Evolutionary conservation across 2,113 vertebrate species (phyloP).

Genomic region (Panurus biarmicus): DNA sequence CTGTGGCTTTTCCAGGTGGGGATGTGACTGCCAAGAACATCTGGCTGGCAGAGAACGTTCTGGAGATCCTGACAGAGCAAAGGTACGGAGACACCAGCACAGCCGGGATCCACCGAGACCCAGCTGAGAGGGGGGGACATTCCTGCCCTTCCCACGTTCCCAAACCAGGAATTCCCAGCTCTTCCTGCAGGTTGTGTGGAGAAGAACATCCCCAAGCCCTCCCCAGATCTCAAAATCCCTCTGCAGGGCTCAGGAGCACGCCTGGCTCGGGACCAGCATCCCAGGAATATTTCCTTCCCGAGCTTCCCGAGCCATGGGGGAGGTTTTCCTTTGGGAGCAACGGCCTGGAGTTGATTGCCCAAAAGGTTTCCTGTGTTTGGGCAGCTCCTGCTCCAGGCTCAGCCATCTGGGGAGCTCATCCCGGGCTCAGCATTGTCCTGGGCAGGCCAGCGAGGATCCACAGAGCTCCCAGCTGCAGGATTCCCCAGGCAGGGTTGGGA

Average conservation of each 20-base stretch:
- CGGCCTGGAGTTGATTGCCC: background rate
- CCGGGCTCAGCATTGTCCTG: background rate
- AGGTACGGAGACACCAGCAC: too few species aligned
- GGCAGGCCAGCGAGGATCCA: background rate
- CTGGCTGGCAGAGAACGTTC: slow-evolving; percentile 89
- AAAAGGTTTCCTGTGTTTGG: slow-evolving; percentile 20
- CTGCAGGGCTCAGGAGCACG: too few species aligned
- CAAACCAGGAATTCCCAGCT: background rate
- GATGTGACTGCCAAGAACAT: slow-evolving; percentile 91
- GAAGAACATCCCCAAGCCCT: background rate
- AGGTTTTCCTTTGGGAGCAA: background rate
- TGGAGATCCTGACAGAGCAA: slow-evolving; percentile 90
- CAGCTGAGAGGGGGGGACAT: too few species aligned
- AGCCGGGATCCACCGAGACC: background rate
- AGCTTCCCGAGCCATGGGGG: background rate
- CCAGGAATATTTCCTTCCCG: background rate
- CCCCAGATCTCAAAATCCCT: background rate
- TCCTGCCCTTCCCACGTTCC: background rate
- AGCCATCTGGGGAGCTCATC: background rate
- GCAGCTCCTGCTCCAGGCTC: background rate
- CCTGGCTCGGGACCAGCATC: background rate
- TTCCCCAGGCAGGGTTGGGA: background rate
- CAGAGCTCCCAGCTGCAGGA: background rate
- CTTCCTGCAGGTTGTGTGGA: background rate
- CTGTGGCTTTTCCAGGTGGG: slow-evolving; percentile 72